Evolutionary conservation across 2,888 invertebrate genomes (phyloP).

Genomic region (Euplagia quadripunctaria): DNA sequence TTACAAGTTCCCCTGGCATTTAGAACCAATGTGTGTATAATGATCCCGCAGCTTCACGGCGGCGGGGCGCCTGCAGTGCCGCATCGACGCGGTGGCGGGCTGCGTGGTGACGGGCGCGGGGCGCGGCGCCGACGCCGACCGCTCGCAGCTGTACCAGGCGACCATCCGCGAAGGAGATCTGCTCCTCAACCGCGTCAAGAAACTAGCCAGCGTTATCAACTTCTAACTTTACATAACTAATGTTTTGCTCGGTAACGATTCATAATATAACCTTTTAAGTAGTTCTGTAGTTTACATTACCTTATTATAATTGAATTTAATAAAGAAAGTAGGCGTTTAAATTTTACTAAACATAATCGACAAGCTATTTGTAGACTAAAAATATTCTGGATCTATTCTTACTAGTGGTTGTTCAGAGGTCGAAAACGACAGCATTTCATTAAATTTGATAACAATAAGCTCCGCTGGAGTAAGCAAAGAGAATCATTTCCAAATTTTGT

Average conservation of each 20-base stretch:
- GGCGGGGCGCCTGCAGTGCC: slow-evolving; percentile 98
- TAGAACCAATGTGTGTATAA: background rate
- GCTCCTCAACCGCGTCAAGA: slow-evolving; percentile 98
- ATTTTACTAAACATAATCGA: background rate
- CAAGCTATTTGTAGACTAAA: background rate
- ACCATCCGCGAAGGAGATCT: slow-evolving; percentile 99
- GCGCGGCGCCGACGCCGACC: slow-evolving; percentile 84
- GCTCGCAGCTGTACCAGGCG: slow-evolving; percentile 94
- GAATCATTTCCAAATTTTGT: background rate
- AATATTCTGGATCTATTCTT: background rate
- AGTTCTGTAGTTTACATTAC: slow-evolving; percentile 42
- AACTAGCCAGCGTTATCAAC: slow-evolving; percentile 99
- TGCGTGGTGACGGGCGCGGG: slow-evolving; percentile 95
- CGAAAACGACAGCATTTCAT: too few species aligned
- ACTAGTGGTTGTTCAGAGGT: background rate
- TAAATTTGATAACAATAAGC: background rate
- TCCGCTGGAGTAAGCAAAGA: background rate
- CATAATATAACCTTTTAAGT: slow-evolving; percentile 45
- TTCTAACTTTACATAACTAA: slow-evolving; percentile 88
- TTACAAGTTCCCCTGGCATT: too few species aligned
- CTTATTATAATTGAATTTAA: background rate
- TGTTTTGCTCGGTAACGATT: slow-evolving; percentile 43
- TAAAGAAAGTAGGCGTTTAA: background rate
- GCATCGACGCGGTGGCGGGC: slow-evolving; percentile 98
- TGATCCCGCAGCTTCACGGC: slow-evolving; percentile 93